Evolutionary conservation across 2,797 vertebrate genomes (phyloP), one percentile per base, ranked within the genome.

Genomic region (Myripristis jacobus): DNA sequence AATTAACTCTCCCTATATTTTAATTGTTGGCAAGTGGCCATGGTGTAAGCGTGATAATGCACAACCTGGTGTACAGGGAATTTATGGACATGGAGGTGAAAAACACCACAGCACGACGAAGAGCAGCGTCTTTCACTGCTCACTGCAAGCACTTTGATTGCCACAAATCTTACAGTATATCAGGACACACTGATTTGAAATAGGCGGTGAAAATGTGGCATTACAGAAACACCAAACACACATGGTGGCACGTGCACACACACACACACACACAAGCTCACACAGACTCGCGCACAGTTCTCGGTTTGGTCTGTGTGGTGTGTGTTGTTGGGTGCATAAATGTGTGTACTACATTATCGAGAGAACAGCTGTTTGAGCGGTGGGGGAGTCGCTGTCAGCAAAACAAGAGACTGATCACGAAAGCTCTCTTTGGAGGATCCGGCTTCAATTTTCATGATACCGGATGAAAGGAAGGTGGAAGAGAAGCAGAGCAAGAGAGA

Each of bases 361-460:
- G 48, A n/a, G 48, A 71, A 70, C 85, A 80, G 81, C 81, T 83
- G 80, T 73, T 78, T 24, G 12, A 56, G 54, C 71, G 73, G 69
- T 46, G 10, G 2, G 69, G 74, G 80, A 82, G 57, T 67, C 85
- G 74, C 64, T 64, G 71, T 77, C 77, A 77, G 77, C 78, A 74
- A 67, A 48, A 64, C 3, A 44, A 18, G n/a, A 73, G 69, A 69
- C 59, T 43, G 71, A 88, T 85, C 77, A 73, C 66, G 77, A 73
- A 71, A 53, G 16, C 0, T 16, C 43, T 67, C 58, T 41, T 18
- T 43, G 55, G 62, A 69, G 31, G 34, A 36, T 36, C 34, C 2
- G 34, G 62, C 41, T 66, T 80, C 66, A 15, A 58, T 77, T 46
- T 70, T 48, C 46, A 43, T 27, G 64, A 58, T 0, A 55, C 19